Percentiles rank a stretch among this genome's conserved stretches.
phyloP scores from a whole-genome alignment of 2,113 vertebrate genomes.

The Carassius gibelio region DNA sequence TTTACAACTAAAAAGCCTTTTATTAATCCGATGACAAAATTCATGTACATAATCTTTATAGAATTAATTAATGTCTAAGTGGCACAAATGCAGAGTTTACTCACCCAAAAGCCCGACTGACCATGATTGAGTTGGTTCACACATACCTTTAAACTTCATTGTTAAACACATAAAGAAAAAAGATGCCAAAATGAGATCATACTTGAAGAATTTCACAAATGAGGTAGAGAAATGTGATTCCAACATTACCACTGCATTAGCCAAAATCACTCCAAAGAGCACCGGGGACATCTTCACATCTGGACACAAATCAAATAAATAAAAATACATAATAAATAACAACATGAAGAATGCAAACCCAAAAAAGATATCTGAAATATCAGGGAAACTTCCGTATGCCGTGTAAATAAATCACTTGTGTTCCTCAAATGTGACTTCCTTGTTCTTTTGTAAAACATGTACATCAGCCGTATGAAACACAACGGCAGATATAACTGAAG shows the following conservation, averaged over 20 bases:
- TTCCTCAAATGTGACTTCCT: constrained; percentile 4
- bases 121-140: constrained; percentile 63
- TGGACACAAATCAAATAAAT: not conserved
- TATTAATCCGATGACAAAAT: not conserved
- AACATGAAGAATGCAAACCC: not conserved
- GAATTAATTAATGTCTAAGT: not conserved
- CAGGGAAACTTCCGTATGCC: not conserved
- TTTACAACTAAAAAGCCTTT: not conserved
- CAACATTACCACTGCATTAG: constrained; percentile 43
- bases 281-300: constrained; percentile 54
- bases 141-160: constrained; percentile 63
- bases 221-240: not conserved
- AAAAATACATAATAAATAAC: not conserved
- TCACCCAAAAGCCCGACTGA: constrained; percentile 66
- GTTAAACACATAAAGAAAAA: constrained; percentile 26
- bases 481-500: not conserved
- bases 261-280: constrained; percentile 45
- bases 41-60: not conserved
- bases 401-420: not conserved
- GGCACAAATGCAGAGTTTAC: constrained; percentile 40
- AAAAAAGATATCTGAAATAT: not conserved
- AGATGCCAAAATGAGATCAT: not conserved
- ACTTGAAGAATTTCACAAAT: not conserved
- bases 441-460: not conserved
- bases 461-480: not conserved